Evolutionary conservation across 2,888 invertebrate species (phyloP).

Genomic region (Clitarchus hookeri): DNA sequence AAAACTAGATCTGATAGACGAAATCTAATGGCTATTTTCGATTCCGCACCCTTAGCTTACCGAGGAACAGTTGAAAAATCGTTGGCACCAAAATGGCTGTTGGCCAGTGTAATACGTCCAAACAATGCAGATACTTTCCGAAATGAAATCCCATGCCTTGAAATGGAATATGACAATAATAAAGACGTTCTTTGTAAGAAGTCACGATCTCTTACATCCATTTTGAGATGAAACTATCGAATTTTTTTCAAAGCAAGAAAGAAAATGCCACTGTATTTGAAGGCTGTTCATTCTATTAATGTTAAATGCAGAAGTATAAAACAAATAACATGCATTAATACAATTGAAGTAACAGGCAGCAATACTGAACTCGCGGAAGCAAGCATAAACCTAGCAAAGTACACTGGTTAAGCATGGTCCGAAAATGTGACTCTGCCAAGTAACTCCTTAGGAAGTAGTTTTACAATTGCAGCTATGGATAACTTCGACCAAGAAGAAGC

Average conservation of each 20-base stretch:
- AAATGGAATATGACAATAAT: not conserved
- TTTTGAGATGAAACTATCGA: not conserved
- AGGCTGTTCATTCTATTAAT: not conserved
- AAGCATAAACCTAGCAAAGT: not conserved
- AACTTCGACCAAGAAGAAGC: no score
- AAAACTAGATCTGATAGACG: no score
- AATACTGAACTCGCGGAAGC: not conserved
- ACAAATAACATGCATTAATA: not conserved
- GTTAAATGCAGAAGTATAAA: not conserved
- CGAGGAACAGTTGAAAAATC: no score
- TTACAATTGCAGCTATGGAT: not conserved
- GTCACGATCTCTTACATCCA: not conserved
- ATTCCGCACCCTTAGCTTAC: no score
- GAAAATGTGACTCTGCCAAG: not conserved
- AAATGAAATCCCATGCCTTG: not conserved
- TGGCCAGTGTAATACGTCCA: no score
- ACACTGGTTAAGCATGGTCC: not conserved
- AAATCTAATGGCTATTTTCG: no score
- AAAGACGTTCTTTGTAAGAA: not conserved
- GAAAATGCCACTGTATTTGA: not conserved
- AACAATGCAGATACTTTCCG: not conserved
- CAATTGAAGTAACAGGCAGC: not conserved
- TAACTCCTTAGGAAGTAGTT: not conserved
- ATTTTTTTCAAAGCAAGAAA: not conserved
- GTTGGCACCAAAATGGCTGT: no score